Percentiles rank a stretch among this genome's conserved stretches.
Conservation (phyloP, 2,113 vertebrate species). For the Lates calcarifer region DNA sequence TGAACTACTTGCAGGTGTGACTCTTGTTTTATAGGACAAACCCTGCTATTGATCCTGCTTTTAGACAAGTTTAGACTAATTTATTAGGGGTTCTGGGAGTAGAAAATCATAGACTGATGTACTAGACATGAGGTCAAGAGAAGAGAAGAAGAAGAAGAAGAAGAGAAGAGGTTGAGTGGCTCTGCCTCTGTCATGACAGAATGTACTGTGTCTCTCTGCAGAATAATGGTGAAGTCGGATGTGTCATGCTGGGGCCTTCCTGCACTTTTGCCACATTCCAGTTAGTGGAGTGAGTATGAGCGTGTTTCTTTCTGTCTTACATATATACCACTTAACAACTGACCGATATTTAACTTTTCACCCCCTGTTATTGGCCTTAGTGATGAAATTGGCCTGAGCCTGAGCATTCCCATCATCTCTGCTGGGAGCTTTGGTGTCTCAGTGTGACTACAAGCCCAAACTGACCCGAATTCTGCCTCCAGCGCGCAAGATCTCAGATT, state of each 20-base stretch:
- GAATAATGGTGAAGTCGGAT: constrained; percentile 83
- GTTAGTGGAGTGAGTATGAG: constrained; percentile 93
- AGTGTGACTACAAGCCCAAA: constrained; percentile 91
- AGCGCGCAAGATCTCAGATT: constrained; percentile 89
- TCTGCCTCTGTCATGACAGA: constrained; percentile 1
- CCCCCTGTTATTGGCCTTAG: constrained; percentile 56
- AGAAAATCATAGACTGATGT: neutral
- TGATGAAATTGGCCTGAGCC: constrained; percentile 85
- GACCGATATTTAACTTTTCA: neutral
- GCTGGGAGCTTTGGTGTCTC: constrained; percentile 96
- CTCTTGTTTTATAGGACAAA: too few relatives aligned
- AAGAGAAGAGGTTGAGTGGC: too few relatives aligned
- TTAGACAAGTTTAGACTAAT: too few relatives aligned
- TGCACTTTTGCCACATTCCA: constrained; percentile 95
- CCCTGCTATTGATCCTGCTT: too few relatives aligned
- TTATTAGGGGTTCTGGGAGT: neutral
- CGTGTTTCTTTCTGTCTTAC: neutral
- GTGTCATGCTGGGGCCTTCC: constrained; percentile 91
- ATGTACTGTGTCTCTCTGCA: constrained; percentile 62
- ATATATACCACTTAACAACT: too few relatives aligned
- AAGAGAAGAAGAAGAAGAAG: too few relatives aligned
- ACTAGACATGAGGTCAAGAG: neutral
- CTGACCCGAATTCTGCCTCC: constrained; percentile 93
- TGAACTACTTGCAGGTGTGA: too few relatives aligned
- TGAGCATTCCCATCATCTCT: constrained; percentile 92